Evolutionary conservation across 1,140 invertebrate species (phyloP).

Genomic region (Linepithema humile): DNA sequence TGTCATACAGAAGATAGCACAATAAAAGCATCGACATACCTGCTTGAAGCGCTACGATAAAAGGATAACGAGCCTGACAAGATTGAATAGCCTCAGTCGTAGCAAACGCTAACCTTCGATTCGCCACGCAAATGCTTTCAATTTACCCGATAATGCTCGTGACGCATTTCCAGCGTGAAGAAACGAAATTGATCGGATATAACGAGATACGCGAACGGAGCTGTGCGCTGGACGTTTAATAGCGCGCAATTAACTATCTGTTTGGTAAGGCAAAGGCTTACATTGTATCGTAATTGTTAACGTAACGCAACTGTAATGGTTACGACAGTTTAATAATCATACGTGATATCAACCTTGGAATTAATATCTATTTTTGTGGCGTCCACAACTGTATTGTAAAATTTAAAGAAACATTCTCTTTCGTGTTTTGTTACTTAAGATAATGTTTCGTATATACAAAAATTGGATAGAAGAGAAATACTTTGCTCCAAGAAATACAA

Average conservation of each 20-base stretch:
- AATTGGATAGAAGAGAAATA: background rate
- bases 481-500: background rate
- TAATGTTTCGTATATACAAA: background rate
- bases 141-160: constrained; percentile 39
- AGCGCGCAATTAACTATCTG: constrained; percentile 41
- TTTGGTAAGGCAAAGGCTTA: constrained; percentile 23
- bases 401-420: background rate
- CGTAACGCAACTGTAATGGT: constrained; percentile 19
- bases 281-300: constrained; percentile 36
- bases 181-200: constrained; percentile 42
- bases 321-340: constrained; percentile 15
- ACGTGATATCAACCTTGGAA: background rate
- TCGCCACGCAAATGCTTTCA: constrained; percentile 48
- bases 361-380: background rate
- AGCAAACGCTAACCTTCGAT: constrained; percentile 54
- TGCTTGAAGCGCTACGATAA: constrained; percentile 31
- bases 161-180: constrained; percentile 47
- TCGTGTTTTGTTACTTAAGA: background rate
- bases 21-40: constrained; percentile 38
- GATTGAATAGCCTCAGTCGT: constrained; percentile 21
- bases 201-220: constrained; percentile 40
- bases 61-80: constrained; percentile 43
- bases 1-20: constrained; percentile 19
- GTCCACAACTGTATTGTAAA: background rate
- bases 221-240: constrained; percentile 34